These are phyloP conservation scores for Patiria miniata DNA, from an alignment of 35 echinoderm and acorn worm species.

Conservation along the genomic window DNA sequence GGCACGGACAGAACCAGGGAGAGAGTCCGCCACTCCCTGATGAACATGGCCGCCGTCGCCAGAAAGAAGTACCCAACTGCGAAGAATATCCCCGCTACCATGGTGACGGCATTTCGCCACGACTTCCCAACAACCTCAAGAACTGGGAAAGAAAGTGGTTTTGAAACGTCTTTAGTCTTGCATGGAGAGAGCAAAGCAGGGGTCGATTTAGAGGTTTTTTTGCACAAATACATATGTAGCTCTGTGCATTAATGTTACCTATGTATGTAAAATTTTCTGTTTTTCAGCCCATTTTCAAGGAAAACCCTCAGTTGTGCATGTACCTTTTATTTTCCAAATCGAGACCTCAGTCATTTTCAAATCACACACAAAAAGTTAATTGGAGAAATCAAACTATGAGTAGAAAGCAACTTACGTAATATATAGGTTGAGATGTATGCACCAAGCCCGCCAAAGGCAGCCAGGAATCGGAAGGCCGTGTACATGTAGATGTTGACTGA, in stretches of 20 bases:
- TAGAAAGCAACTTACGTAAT: neutral
- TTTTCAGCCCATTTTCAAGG: too few species aligned
- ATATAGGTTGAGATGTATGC: neutral
- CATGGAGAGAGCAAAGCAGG: too few species aligned
- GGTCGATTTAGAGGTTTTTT: too few species aligned
- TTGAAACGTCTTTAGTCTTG: too few species aligned
- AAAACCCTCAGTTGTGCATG: too few species aligned
- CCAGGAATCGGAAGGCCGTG: neutral
- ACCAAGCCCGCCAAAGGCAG: neutral
- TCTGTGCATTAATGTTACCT: too few species aligned
- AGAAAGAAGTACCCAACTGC: neutral
- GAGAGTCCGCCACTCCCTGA: neutral
- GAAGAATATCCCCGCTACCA: neutral
- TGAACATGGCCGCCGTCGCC: neutral
- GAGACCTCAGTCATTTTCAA: too few species aligned
- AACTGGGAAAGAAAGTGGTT: neutral
- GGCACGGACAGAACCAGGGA: neutral
- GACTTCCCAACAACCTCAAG: neutral
- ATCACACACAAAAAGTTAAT: too few species aligned
- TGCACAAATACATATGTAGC: too few species aligned
- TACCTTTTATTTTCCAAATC: too few species aligned
- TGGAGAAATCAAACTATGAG: too few species aligned
- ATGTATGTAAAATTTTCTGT: too few species aligned
- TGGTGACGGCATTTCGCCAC: slow-evolving; percentile 2
- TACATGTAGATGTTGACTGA: slow-evolving; percentile 12